Base-by-base conservation (phyloP, 2,888 invertebrate genomes). In the Galerucella calmariensis region DNA sequence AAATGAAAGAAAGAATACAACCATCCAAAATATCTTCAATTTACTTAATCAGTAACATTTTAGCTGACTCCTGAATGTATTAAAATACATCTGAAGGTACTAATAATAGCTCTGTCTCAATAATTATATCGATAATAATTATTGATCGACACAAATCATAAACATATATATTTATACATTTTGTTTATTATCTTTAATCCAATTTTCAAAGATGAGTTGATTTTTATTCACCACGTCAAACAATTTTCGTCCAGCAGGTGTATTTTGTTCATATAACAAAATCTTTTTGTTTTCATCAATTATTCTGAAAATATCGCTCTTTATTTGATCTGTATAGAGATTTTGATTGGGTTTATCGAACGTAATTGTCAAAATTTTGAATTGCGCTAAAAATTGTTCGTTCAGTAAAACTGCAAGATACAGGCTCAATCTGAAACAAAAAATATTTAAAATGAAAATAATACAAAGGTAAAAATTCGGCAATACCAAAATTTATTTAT, bases 391-490 rank as follows among this genome's bases (percentile, higher is more conserved):
- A 69, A 84, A 80, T 8, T 83, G 79, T 61, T 79, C 79, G 77
- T 93, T 92, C 24, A 94, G 89, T 67, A 95, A 89, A 1, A 95
- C 94, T n/a, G 93, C 92, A 0, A 92, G 90, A 82, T 96, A 96
- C 27, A 96, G 89, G 76, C 93, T 91, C 9, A 96, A 87, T 79
- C 89, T 88, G 79, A 67, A 74, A 75, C n/a, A 67, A 65, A 11
- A 75, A 46, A 35, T 35, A 35, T 35, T 35, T 35, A 35, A 35
- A 35, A 8, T 8, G 6, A 35, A 35, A 35, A 35, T 35, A 35
- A 35, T n/a, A n/a, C n/a, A n/a, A n/a, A n/a, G n/a, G n/a, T n/a
- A n/a, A n/a, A n/a, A n/a, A n/a, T n/a, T n/a, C n/a, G n/a, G n/a
- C n/a, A n/a, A n/a, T n/a, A n/a, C n/a, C n/a, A n/a, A n/a, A n/a